Conservation (phyloP, 2,113 vertebrate species). For the Nibea coibor region DNA sequence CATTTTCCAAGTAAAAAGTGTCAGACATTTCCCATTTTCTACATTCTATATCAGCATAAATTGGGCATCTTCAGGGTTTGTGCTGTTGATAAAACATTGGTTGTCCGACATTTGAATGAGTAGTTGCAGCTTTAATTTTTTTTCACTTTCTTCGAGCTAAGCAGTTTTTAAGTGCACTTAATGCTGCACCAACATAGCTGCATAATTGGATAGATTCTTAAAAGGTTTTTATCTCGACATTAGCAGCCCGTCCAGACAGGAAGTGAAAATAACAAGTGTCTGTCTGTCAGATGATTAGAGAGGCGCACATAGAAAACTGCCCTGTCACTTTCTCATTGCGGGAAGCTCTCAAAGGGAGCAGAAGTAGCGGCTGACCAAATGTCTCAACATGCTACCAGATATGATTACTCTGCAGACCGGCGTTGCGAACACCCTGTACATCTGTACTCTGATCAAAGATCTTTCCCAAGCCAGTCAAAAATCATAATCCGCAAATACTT, state of each 20-base stretch:
- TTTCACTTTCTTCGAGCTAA: not conserved
- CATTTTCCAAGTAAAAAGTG: not conserved
- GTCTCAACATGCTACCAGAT: not conserved
- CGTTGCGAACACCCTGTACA: not conserved
- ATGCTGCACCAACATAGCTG: not conserved
- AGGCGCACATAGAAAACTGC: slow-evolving; percentile 20
- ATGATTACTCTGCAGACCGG: slow-evolving; percentile 46
- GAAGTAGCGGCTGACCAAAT: slow-evolving; percentile 32
- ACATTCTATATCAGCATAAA: not conserved
- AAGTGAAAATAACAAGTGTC: slow-evolving; percentile 41
- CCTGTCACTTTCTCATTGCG: slow-evolving; percentile 7
- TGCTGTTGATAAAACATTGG: not conserved
- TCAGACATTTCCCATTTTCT: not conserved
- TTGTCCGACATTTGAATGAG: not conserved
- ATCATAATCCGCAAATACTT: not conserved
- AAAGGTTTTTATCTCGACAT: not conserved
- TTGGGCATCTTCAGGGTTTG: not conserved
- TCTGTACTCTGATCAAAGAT: not conserved
- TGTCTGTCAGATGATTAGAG: slow-evolving; percentile 1
- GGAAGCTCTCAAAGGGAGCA: slow-evolving; percentile 55
- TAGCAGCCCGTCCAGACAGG: slow-evolving; percentile 30
- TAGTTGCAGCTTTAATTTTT: not conserved
- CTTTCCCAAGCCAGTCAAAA: slow-evolving; percentile 4
- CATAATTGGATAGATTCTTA: not conserved
- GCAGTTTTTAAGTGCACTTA: not conserved